Percentiles rank a stretch among this genome's conserved stretches.
phyloP scores from a whole-genome alignment of 2,797 vertebrate genomes.

The Anisognathus igniventris region DNA sequence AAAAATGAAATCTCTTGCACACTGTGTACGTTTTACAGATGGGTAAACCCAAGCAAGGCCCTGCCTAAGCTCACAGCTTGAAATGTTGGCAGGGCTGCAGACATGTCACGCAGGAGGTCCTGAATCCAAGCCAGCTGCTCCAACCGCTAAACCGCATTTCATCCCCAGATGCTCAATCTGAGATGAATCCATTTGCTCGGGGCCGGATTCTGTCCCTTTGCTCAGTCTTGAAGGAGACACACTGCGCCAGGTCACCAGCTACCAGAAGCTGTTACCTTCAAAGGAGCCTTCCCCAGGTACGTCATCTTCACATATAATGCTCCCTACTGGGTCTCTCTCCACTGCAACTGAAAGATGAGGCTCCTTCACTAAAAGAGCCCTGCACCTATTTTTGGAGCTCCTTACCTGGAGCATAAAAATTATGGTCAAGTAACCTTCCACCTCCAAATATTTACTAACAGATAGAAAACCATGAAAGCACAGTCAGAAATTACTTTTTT shows the following conservation, averaged over 20 bases:
- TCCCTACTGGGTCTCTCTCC: background rate
- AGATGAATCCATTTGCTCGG: background rate
- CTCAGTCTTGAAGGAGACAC: background rate
- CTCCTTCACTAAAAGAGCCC: background rate
- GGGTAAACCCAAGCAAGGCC: background rate
- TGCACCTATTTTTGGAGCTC: background rate
- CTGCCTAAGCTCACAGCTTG: background rate
- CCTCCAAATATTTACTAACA: slow-evolving; percentile 6
- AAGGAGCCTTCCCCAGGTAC: background rate
- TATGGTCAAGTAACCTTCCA: background rate
- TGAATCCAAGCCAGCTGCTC: slow-evolving; percentile 40
- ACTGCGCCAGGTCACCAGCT: background rate
- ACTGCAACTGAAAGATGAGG: background rate
- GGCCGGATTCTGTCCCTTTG: slow-evolving; percentile 13
- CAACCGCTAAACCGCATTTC: slow-evolving; percentile 14
- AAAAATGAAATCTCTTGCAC: background rate
- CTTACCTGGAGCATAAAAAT: background rate
- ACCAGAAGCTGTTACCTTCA: background rate
- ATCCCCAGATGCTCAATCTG: background rate
- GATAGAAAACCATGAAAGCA: slow-evolving; percentile 54
- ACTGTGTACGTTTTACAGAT: background rate
- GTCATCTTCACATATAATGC: background rate
- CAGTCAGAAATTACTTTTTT: slow-evolving; percentile 38
- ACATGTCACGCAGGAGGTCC: slow-evolving; percentile 32
- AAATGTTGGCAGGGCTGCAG: background rate